These are phyloP conservation scores for Catagonus wagneri DNA, from an alignment of 2,113 vertebrate genomes.

Conservation along the genomic window DNA sequence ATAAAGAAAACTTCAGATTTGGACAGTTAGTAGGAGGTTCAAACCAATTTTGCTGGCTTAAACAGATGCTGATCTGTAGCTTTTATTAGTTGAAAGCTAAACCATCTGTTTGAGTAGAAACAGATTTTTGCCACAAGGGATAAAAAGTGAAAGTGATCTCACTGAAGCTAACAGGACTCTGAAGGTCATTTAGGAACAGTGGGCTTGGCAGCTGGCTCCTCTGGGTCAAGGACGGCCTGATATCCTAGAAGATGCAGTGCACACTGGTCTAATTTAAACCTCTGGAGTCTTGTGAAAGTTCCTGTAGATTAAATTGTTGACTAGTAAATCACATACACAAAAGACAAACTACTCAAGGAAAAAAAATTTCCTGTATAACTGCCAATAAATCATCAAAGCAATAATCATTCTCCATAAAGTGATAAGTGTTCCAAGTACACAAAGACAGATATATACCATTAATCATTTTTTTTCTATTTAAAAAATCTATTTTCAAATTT, in stretches of 20 bases:
- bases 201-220: not conserved
- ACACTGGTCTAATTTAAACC: not conserved
- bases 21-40: not conserved
- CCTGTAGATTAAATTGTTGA: not conserved
- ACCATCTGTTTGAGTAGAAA: constrained; percentile 65
- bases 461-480: not conserved
- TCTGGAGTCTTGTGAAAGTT: not conserved
- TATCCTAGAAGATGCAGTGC: not conserved
- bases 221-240: not conserved
- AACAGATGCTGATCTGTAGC: constrained; percentile 37
- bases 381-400: not conserved
- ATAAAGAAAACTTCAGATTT: constrained; percentile 7
- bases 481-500: not conserved
- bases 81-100: constrained; percentile 65
- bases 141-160: constrained; percentile 36
- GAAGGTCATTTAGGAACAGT: not conserved
- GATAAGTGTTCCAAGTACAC: not conserved
- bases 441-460: not conserved
- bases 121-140: constrained; percentile 42
- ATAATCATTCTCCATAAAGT: not conserved
- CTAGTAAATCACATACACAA: not conserved
- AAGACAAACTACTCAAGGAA: not conserved
- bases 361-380: not conserved
- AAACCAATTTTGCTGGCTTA: constrained; percentile 20
- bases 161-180: not conserved